Percentiles rank a stretch among this genome's conserved stretches.
Conservation (phyloP, 2,888 invertebrate genomes). For the Monoplex corrugatus region DNA sequence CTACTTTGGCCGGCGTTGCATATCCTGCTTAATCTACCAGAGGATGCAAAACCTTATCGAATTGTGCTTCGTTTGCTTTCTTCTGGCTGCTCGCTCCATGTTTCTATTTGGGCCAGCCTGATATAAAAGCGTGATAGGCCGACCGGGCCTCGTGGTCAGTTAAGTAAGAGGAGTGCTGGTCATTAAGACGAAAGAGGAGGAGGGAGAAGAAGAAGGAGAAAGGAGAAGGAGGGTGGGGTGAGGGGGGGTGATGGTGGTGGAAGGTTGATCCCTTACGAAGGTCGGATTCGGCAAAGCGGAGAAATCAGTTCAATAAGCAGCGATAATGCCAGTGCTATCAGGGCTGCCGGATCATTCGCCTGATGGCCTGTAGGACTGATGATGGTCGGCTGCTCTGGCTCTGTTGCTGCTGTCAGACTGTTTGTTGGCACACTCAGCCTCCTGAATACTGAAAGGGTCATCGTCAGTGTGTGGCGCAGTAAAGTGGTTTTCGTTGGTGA, state of each 20-base stretch:
- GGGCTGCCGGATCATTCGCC: not conserved
- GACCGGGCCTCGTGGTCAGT: not conserved
- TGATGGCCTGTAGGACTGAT: not conserved
- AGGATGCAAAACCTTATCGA: conserved; percentile 43
- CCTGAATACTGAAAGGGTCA: too few species aligned
- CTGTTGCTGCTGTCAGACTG: not conserved
- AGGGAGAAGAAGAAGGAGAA: not conserved
- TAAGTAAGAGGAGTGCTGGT: conserved; percentile 32
- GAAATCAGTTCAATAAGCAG: conserved; percentile 14
- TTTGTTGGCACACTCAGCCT: not conserved
- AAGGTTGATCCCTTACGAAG: not conserved
- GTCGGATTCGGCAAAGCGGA: not conserved
- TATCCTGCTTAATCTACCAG: conserved; percentile 45
- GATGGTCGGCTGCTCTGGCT: not conserved
- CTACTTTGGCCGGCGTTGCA: conserved; percentile 35
- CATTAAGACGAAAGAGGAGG: not conserved
- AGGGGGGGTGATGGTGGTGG: not conserved
- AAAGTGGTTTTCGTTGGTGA: too few species aligned
- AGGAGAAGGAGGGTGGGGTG: not conserved
- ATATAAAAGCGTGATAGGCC: conserved; percentile 39
- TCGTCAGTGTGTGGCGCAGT: too few species aligned
- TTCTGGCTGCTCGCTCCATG: conserved; percentile 9
- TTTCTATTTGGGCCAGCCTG: conserved; percentile 38
- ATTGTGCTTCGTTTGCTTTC: conserved; percentile 44
- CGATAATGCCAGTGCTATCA: conserved; percentile 23